phyloP scores from a whole-genome alignment of 2,113 vertebrate genomes.

The Microcebus murinus region DNA sequence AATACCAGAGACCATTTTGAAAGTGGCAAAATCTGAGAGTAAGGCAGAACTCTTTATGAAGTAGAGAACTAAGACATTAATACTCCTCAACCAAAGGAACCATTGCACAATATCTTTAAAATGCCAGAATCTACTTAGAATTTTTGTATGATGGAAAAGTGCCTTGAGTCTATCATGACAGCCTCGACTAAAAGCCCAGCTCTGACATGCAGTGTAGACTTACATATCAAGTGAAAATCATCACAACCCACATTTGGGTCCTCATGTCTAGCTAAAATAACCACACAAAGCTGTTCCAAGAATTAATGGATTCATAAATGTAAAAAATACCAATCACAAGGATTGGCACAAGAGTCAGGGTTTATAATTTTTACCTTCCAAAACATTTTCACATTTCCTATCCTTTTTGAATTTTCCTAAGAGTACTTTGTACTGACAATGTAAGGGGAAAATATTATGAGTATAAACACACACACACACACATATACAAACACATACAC shows the following conservation, averaged over 20 bases:
- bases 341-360: background rate
- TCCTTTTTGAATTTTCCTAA: background rate
- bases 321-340: background rate
- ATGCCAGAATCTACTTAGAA: background rate
- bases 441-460: background rate
- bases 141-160: background rate
- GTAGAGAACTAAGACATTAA: background rate
- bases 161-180: background rate
- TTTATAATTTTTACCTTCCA: background rate
- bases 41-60: background rate
- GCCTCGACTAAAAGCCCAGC: background rate
- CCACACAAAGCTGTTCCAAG: background rate
- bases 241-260: background rate
- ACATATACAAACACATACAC: background rate
- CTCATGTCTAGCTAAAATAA: background rate
- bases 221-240: background rate
- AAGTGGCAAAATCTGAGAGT: background rate
- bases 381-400: background rate
- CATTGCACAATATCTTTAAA: conserved; percentile 2
- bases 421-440: background rate
- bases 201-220: background rate
- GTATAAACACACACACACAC: background rate
- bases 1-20: background rate
- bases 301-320: background rate
- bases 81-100: background rate